Conservation (phyloP, 2,888 invertebrate species). For the Mesorhabditis sp. region DNA sequence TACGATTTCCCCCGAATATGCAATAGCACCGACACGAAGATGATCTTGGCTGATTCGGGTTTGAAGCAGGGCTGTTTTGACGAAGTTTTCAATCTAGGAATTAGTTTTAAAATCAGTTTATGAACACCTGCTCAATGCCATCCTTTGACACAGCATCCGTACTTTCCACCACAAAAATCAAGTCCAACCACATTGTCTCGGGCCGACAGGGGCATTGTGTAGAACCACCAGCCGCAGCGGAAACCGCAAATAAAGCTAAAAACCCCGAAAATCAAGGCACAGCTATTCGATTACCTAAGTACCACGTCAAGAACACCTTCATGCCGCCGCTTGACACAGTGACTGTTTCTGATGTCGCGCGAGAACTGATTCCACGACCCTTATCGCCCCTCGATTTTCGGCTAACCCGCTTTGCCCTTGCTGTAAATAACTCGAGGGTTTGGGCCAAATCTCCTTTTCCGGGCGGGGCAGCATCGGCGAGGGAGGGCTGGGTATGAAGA, state of each 20-base stretch:
- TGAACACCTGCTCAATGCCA: not conserved
- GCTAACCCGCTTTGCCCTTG: too few species aligned
- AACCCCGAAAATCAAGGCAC: too few species aligned
- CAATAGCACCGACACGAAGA: not conserved
- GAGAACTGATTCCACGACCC: too few species aligned
- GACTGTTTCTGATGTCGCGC: too few species aligned
- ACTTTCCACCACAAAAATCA: slow-evolving; percentile 2
- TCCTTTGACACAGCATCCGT: not conserved
- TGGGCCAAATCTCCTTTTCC: too few species aligned
- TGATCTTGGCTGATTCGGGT: not conserved
- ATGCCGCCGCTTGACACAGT: too few species aligned
- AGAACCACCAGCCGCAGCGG: not conserved
- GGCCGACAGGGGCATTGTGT: not conserved
- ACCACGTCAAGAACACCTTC: too few species aligned
- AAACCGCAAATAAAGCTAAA: not conserved
- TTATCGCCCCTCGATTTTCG: too few species aligned
- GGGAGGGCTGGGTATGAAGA: too few species aligned
- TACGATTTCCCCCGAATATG: not conserved
- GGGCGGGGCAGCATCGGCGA: too few species aligned
- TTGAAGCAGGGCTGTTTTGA: slow-evolving; percentile 1
- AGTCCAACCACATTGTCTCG: not conserved
- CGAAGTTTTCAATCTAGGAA: not conserved
- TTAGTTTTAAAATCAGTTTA: not conserved
- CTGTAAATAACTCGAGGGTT: too few species aligned
- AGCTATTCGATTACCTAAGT: too few species aligned